Percentiles rank a stretch among this genome's conserved stretches.
These are phyloP conservation scores for Hypothenemus hampei DNA, from an alignment of 1,140 invertebrate species.

Conservation along the genomic window DNA sequence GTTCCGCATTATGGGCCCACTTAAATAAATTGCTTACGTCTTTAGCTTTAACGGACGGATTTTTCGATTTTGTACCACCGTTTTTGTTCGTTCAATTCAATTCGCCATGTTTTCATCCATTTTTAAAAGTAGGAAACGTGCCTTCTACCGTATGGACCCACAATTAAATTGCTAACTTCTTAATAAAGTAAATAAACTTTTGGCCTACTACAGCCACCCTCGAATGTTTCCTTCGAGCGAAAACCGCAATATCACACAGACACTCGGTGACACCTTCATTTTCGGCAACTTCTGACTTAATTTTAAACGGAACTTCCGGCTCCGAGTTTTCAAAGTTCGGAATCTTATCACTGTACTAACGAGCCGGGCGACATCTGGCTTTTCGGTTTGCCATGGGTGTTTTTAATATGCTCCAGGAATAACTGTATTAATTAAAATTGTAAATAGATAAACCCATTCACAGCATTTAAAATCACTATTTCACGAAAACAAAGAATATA, in stretches of 20 bases:
- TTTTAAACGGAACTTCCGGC: conserved; percentile 1
- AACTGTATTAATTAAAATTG: too few species aligned
- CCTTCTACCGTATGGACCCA: not conserved
- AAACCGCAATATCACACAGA: conserved; percentile 1
- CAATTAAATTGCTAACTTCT: too few species aligned
- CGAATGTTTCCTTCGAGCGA: not conserved
- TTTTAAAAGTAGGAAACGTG: too few species aligned
- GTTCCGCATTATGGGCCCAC: conserved; percentile 23
- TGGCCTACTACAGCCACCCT: too few species aligned
- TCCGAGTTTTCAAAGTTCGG: conserved; percentile 1
- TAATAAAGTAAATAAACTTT: too few species aligned
- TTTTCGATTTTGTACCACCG: too few species aligned
- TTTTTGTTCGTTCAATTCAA: too few species aligned
- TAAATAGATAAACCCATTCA: conserved; percentile 2
- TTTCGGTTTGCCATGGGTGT: not conserved
- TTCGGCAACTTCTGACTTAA: conserved; percentile 4
- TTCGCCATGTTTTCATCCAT: too few species aligned
- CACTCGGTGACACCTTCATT: conserved; percentile 3
- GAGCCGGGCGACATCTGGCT: conserved; percentile 3
- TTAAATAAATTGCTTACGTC: conserved; percentile 27
- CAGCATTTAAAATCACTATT: not conserved
- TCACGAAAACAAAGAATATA: too few species aligned
- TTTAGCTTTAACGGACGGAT: conserved; percentile 15
- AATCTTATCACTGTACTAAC: conserved; percentile 9
- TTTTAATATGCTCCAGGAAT: too few species aligned